Evolutionary conservation across 35 echinoderm and acorn worm genomes (phyloP).

Genomic region (Nesometra sesokonis): DNA sequence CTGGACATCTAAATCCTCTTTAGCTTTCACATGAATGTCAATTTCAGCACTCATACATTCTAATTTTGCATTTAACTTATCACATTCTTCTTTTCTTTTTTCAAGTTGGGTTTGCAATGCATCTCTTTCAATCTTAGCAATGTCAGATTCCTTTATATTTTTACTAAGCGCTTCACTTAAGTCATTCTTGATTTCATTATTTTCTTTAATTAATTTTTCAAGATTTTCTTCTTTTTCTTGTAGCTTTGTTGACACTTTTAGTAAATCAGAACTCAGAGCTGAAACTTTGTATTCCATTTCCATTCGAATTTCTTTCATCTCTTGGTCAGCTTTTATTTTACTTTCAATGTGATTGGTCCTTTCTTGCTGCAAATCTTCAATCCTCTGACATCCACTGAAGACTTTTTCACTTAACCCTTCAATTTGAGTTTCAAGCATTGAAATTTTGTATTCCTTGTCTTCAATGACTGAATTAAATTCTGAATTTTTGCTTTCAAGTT

Average conservation of each 20-base stretch:
- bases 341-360: not conserved
- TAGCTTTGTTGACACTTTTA: not conserved
- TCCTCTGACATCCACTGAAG: not conserved
- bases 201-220: not conserved
- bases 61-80: slow-evolving; percentile 23
- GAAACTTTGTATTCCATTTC: no score
- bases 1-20: not conserved
- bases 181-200: not conserved
- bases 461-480: not conserved
- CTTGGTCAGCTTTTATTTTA: not conserved
- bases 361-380: not conserved
- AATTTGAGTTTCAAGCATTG: not conserved
- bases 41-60: not conserved
- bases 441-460: slow-evolving; percentile 4
- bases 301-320: not conserved
- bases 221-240: not conserved
- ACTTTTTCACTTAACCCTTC: not conserved
- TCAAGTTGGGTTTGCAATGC: not conserved
- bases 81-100: not conserved
- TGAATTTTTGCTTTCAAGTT: not conserved
- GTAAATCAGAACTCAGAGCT: not conserved
- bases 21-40: not conserved
- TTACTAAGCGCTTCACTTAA: not conserved
- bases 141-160: slow-evolving; percentile 1
- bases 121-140: slow-evolving; percentile 11